Evolutionary conservation across 2,113 vertebrate genomes (phyloP).

Genomic region (Salminus brasiliensis): DNA sequence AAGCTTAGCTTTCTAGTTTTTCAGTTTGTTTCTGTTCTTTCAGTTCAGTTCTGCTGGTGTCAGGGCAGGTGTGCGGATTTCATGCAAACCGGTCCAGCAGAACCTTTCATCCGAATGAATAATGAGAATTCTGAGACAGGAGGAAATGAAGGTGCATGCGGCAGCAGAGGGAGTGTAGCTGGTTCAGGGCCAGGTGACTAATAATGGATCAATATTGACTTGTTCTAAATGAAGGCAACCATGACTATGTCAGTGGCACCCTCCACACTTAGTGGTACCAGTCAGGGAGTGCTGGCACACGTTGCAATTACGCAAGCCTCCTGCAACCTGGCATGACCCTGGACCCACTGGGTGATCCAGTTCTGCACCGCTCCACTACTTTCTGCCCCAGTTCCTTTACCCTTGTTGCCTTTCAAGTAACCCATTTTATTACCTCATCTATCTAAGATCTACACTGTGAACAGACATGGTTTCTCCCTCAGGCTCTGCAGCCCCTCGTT

Average conservation of each 20-base stretch:
- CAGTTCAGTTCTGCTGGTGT: too few relatives aligned
- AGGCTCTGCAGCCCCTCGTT: not conserved
- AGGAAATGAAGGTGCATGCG: slow-evolving; percentile 6
- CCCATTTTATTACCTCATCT: not conserved
- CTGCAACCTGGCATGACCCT: not conserved
- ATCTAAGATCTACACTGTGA: not conserved
- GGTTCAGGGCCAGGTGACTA: slow-evolving; percentile 25
- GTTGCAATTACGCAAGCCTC: not conserved
- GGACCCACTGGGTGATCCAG: too few relatives aligned
- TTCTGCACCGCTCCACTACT: not conserved
- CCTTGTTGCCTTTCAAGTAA: not conserved
- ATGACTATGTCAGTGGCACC: not conserved
- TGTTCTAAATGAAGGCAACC: slow-evolving; percentile 3
- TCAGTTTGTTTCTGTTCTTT: too few relatives aligned
- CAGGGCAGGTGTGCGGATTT: not conserved
- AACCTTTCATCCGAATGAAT: not conserved
- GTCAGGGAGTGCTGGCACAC: not conserved
- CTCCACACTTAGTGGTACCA: slow-evolving; percentile 7
- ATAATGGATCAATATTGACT: slow-evolving; percentile 35
- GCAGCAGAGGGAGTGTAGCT: not conserved
- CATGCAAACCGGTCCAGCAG: not conserved
- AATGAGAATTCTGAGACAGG: not conserved
- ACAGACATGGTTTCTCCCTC: not conserved
- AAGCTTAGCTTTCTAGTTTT: not conserved
- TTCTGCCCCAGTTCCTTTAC: not conserved